Evolutionary conservation across 2,797 vertebrate genomes (phyloP), one percentile per base, ranked within the genome.

Genomic region (Myiotriccus ornatus): DNA sequence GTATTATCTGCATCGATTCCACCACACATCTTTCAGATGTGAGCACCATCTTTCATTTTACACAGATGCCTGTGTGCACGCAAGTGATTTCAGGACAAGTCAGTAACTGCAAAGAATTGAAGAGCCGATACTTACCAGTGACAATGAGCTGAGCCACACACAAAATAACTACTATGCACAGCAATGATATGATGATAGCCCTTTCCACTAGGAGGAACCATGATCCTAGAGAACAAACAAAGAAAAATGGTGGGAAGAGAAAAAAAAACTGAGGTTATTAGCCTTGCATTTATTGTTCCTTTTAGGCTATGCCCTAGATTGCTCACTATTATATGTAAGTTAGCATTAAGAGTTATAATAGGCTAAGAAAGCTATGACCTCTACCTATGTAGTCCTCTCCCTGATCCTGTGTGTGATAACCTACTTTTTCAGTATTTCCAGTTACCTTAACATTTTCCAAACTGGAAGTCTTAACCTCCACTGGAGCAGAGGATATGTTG

Each of bases 121-220:
- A 56, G 92, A 79, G 50, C 43, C 53, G 37, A 83, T 96, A 98
- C 98, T 98, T 97, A 98, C 98, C 97, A 92, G 97, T 80, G 84
- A 97, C 46, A 85, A 49, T 88, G 37, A 98, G 93, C 80, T 98
- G 97, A 87, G 85, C 91, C 84, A 64, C 97, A 93, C 93, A 98
- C 27, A 98, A 92, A 91, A 95, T 18, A 85, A 96, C 73, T 83
- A 96, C 95, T 93, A 97, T 69, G 86, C 96, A 77, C 82, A 97
- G 57, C 86, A 97, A 89, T 34, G 74, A 89, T 93, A 98, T 57
- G 90, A 97, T 93, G 84, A 97, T 71, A 85, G 87, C 92, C 59
- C 85, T 97, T 95, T 98, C 97, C 90, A 95, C 41, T 50, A 95
- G 76, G 77, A 89, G 55, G 92, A 98, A 98, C 98, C 97, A 98